Evolutionary conservation across 2,797 vertebrate genomes (phyloP).

Genomic region (Microctenopoma stevenorrisi): DNA sequence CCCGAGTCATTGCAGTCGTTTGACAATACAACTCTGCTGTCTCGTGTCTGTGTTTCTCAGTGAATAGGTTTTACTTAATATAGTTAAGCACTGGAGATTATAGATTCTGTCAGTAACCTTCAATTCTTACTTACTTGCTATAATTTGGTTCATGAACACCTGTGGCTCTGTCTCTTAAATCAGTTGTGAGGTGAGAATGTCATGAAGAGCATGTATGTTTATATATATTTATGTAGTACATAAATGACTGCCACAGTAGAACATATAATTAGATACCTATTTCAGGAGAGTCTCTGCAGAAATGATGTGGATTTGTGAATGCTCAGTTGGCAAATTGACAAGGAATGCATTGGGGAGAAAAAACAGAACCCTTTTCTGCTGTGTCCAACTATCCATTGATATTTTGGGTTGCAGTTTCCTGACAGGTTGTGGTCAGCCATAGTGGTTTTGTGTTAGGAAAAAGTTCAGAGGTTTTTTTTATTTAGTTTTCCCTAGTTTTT

Average conservation of each 20-base stretch:
- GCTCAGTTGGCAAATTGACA: constrained; percentile 14
- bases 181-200: constrained; percentile 3
- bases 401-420: constrained; percentile 10
- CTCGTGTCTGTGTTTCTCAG: background rate
- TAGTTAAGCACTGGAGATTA: background rate
- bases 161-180: background rate
- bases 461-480: too few relatives aligned
- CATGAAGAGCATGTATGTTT: constrained; percentile 14
- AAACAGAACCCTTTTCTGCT: background rate
- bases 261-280: constrained; percentile 30
- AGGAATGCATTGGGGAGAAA: constrained; percentile 5
- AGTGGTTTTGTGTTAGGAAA: background rate
- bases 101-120: background rate
- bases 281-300: constrained; percentile 16
- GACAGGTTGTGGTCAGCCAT: background rate
- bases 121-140: background rate
- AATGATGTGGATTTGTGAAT: background rate
- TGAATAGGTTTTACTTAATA: background rate
- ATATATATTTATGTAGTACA: constrained; percentile 38
- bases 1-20: background rate
- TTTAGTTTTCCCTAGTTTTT: background rate
- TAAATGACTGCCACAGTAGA: constrained; percentile 10
- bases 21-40: background rate
- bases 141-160: background rate
- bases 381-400: constrained; percentile 3